A percentile compares a stretch with the other conserved stretches of the same genome.
phyloP scores from a whole-genome alignment of 2,888 invertebrate species.

The Morinoia aosen region DNA sequence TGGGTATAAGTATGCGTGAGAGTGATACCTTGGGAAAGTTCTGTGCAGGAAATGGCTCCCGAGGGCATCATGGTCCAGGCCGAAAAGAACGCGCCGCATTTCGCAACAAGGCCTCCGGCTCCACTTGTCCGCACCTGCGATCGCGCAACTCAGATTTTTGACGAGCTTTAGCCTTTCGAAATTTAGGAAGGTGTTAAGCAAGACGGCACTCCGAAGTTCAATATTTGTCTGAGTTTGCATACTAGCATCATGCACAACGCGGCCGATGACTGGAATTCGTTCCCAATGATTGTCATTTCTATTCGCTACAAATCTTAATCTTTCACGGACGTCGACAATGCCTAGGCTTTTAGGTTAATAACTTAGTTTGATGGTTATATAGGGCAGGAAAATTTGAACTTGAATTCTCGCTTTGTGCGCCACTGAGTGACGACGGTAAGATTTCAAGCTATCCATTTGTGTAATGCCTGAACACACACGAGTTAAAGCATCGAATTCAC shows the following conservation, averaged over 20 bases:
- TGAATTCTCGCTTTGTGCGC: too few species aligned
- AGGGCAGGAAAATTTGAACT: too few species aligned
- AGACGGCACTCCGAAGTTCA: not conserved
- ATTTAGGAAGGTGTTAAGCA: not conserved
- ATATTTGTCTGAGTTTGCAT: not conserved
- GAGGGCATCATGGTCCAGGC: constrained; percentile 19
- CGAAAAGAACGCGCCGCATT: not conserved
- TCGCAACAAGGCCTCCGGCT: not conserved
- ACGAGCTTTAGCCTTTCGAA: not conserved
- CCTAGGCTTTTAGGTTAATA: not conserved
- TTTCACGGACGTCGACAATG: not conserved
- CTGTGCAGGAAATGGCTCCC: constrained; percentile 29
- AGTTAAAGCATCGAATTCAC: too few species aligned
- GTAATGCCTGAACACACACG: too few species aligned
- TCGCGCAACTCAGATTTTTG: not conserved
- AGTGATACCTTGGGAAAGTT: constrained; percentile 26
- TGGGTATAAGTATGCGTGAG: not conserved
- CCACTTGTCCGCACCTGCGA: not conserved
- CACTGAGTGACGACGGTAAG: too few species aligned
- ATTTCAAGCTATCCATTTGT: too few species aligned
- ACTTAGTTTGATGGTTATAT: not conserved
- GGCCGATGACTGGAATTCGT: not conserved
- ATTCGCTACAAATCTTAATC: not conserved
- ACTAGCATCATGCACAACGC: not conserved
- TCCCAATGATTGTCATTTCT: not conserved